phyloP scores from a whole-genome alignment of 2,797 vertebrate genomes.

The Geotrypetes seraphini region DNA sequence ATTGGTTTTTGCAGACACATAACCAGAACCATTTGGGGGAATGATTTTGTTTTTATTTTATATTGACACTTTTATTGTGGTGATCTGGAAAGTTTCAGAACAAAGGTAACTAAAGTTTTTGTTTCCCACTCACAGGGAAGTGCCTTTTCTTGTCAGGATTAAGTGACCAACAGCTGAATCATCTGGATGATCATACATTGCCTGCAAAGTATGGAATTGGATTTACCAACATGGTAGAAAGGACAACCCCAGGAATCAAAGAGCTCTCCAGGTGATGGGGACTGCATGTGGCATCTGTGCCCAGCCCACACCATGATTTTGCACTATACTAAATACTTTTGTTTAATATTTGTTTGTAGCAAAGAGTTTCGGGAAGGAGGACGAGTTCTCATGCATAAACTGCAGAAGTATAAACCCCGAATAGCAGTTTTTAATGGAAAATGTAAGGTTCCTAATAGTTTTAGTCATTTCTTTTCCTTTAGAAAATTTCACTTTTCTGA shows the following conservation, averaged over 20 bases:
- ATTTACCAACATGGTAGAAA: conserved; percentile 95
- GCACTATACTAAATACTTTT: neutral
- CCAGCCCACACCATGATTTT: too few relatives aligned
- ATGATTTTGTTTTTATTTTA: too few relatives aligned
- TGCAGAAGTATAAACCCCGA: conserved; percentile 85
- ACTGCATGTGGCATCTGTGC: too few relatives aligned
- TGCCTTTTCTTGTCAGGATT: conserved; percentile 94
- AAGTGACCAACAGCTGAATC: conserved; percentile 83
- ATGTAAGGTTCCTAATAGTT: conserved; percentile 46
- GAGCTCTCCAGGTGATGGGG: conserved; percentile 80
- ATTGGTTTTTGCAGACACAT: too few relatives aligned
- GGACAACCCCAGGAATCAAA: conserved; percentile 94
- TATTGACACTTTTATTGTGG: neutral
- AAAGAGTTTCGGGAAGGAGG: conserved; percentile 97
- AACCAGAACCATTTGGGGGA: too few relatives aligned
- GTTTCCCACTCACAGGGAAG: conserved; percentile 70
- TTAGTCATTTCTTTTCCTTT: neutral
- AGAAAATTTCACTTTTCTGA: neutral
- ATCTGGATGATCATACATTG: conserved; percentile 77
- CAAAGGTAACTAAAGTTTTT: neutral
- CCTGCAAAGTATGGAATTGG: conserved; percentile 91
- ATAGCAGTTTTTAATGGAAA: conserved; percentile 97
- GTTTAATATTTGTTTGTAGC: conserved; percentile 44
- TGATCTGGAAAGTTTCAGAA: neutral
- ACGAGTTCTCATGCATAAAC: conserved; percentile 90